phyloP scores from a whole-genome alignment of 1,140 invertebrate species.

The Glomeris maerens region DNA sequence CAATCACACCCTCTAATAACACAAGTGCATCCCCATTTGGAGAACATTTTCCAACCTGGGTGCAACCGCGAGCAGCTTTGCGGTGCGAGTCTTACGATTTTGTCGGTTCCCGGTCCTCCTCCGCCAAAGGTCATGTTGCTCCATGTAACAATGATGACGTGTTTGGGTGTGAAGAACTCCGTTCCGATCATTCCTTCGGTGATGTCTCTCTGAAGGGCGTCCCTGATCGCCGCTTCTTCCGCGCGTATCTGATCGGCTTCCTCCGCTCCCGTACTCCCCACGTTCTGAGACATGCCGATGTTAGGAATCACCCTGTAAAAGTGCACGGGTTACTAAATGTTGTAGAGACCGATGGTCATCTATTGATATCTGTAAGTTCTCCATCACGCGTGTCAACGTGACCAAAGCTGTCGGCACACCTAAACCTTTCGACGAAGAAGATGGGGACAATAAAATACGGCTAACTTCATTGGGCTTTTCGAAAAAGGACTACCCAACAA shows the following conservation, averaged over 20 bases:
- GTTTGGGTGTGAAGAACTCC: conserved; percentile 73
- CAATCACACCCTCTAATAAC: too few relatives aligned
- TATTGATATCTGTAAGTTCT: too few relatives aligned
- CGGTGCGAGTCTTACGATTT: conserved; percentile 51
- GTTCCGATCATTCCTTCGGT: conserved; percentile 78
- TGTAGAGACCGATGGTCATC: not conserved
- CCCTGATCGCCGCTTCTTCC: conserved; percentile 68
- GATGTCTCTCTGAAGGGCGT: conserved; percentile 75
- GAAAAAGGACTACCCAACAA: too few relatives aligned
- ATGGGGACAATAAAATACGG: too few relatives aligned
- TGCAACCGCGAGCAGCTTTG: too few relatives aligned
- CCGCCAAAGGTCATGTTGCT: conserved; percentile 87
- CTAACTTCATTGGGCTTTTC: too few relatives aligned
- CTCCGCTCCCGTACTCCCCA: conserved; percentile 17
- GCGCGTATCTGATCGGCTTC: conserved; percentile 48
- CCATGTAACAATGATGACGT: conserved; percentile 84
- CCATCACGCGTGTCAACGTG: too few relatives aligned
- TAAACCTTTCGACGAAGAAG: too few relatives aligned
- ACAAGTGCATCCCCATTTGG: too few relatives aligned
- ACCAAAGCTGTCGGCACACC: too few relatives aligned
- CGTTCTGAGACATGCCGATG: conserved; percentile 48
- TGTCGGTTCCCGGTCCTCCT: conserved; percentile 56
- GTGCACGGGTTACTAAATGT: not conserved
- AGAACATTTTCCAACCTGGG: too few relatives aligned
- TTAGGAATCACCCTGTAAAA: conserved; percentile 45